Evolutionary conservation across 1,140 invertebrate species (phyloP), one percentile per base, ranked within the genome.

Genomic region (Scaptodrosophila lebanonensis): DNA sequence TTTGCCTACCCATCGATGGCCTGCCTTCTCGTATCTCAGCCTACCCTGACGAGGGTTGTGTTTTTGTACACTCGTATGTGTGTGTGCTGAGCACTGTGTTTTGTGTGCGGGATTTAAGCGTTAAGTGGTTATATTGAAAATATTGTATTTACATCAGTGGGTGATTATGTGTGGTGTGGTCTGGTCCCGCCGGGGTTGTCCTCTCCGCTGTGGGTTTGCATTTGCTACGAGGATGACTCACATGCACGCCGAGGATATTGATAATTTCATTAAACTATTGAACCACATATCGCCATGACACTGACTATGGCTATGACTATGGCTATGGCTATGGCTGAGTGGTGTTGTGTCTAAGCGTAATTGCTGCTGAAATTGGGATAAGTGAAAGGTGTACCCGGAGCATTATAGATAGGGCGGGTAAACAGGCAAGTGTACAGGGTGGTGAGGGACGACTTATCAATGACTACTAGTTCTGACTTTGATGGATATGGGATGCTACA

Each of bases 41-140:
- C 64, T 50, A 58, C 18, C 42, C 51, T 13, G 35, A 59, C 47
- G 25, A 59, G 45, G 62, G 35, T 57, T 51, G 44, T 38, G 40
- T 36, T 44, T 13, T 59, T 62, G 36, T 25, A n/a, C n/a, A n/a
- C n/a, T n/a, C n/a, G n/a, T n/a, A n/a, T 50, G 54, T 64, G 45
- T 38, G 59, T 66, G 50, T 60, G 51, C 11, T 6, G 11, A 16
- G 35, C 13, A n/a, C 6, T 7, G 15, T 38, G 35, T 15, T 66
- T 51, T 66, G 50, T 43, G 67, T 64, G 54, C 65, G 64, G 75
- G 75, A 82, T 82, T 82, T 75, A 75, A 82, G 75, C 75, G 75
- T 82, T 82, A 82, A 82, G 75, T 82, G 75, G 75, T 82, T 82
- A 82, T 82, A 82, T 82, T 82, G 75, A 82, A 82, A 82, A 82